Evolutionary conservation across 2,888 invertebrate genomes (phyloP).

Genomic region (Dyspetes luteomarginatus): DNA sequence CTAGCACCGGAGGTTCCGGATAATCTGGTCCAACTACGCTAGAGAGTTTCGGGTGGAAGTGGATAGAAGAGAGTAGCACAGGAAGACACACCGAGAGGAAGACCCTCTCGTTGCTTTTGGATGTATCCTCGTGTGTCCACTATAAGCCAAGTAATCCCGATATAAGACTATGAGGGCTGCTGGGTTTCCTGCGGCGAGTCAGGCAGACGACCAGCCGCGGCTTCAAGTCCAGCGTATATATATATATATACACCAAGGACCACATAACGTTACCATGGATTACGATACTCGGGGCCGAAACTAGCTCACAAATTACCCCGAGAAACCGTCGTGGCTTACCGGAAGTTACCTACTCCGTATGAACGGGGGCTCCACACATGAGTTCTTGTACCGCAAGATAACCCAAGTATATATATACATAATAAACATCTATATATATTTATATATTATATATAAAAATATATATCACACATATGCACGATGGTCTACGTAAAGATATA

Average conservation of each 20-base stretch:
- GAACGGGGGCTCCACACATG: conserved; percentile 50
- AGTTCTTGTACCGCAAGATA: conserved; percentile 53
- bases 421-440: neutral
- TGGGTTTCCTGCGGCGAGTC: conserved; percentile 54
- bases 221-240: conserved; percentile 39
- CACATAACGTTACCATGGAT: conserved; percentile 80
- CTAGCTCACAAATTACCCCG: conserved; percentile 82
- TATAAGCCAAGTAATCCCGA: conserved; percentile 80
- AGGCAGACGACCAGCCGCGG: conserved; percentile 63
- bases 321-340: conserved; percentile 80
- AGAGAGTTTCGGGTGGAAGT: conserved; percentile 38
- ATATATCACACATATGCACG: neutral
- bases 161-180: conserved; percentile 75
- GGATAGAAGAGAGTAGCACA: conserved; percentile 10
- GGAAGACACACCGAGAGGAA: conserved; percentile 45
- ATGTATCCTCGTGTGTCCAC: conserved; percentile 73
- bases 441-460: conserved; percentile 6
- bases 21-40: neutral
- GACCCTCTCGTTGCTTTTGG: conserved; percentile 76
- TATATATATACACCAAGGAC: conserved; percentile 63
- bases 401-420: conserved; percentile 34
- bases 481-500: conserved; percentile 34
- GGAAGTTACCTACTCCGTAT: conserved; percentile 71
- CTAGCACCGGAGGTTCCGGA: neutral
- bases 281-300: conserved; percentile 79